These are phyloP conservation scores for Myopa tessellatipennis DNA, from an alignment of 2,888 invertebrate species.

Conservation along the genomic window DNA sequence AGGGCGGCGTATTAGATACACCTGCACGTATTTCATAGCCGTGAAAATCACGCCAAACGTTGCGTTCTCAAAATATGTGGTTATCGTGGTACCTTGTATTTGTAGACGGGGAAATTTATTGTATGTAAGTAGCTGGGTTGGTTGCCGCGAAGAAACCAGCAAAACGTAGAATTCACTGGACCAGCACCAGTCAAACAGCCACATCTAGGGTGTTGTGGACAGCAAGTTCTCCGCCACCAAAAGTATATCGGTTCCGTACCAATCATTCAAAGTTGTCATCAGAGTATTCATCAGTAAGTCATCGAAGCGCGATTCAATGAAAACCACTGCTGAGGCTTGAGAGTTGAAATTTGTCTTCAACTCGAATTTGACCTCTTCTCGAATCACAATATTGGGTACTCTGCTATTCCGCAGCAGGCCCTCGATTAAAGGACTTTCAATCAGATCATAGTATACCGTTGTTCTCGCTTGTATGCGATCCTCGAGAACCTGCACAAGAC, in stretches of 20 bases:
- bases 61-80: constrained; percentile 15
- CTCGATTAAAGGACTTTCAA: neutral
- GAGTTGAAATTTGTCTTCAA: constrained; percentile 29
- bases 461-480: constrained; percentile 19
- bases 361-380: neutral
- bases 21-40: neutral
- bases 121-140: neutral
- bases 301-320: neutral
- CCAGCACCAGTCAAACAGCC: constrained; percentile 35
- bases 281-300: constrained; percentile 20
- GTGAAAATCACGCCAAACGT: neutral
- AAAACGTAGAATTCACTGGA: constrained; percentile 29
- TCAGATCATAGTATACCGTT: constrained; percentile 24
- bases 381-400: constrained; percentile 30
- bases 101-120: constrained; percentile 9
- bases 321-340: constrained; percentile 18
- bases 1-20: constrained; percentile 20
- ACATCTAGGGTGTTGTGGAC: neutral
- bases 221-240: neutral
- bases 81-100: neutral
- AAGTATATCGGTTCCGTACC: constrained; percentile 29
- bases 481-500: constrained; percentile 12
- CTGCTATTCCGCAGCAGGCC: constrained; percentile 7
- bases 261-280: constrained; percentile 2
- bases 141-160: constrained; percentile 6